Evolutionary conservation across 64 coral and sea anemone species (phyloP), one percentile per base, ranked within the genome.

Genomic region (Actinia tenebrosa): DNA sequence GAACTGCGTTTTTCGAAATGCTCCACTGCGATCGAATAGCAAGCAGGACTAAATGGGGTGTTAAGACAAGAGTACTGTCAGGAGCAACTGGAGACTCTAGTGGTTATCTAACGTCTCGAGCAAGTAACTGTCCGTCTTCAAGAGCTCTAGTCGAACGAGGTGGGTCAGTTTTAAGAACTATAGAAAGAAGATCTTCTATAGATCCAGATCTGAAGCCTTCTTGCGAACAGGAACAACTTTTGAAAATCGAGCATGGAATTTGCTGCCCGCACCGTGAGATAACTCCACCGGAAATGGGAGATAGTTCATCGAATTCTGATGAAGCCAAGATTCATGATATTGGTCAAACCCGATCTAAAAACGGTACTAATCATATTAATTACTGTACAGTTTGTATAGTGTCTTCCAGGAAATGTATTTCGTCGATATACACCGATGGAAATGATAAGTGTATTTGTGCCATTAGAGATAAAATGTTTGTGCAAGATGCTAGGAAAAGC

Each of bases 1-100:
- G 90, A 45, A 91, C 85, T 71, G 89, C 89, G 16, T 91, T 94
- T 80, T 83, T 88, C 18, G 84, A 91, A 27, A 82, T 87, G 77
- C 15, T 98, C 1, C 84, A 84, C 20, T 84, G 89, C 26, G 82
- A 58, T 14, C 69, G 61, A 81, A 13, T 47, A 27, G 23, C 86
- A 16, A 43, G 4, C 20, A 84, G 68, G 19, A 52, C 22, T 18
- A 78, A 16, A 9, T 56, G 71, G 82, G 82, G 83, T 4, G 72
- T 85, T 54, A 92, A 84, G 45, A 66, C 14, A 13, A 59, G 83
- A 3, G 79, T 47, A 13, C 42, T 82, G 15, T 88, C 91, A 2
- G 52, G 26, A 5, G 66, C 64, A 44, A 85, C 87, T 13, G 63
- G 52, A 14, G 86, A 92, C 4, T 92, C 91, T 0, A 84, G 79